phyloP scores from a whole-genome alignment of 1,140 invertebrate genomes.

The Cyrtorhinus lividipennis region DNA sequence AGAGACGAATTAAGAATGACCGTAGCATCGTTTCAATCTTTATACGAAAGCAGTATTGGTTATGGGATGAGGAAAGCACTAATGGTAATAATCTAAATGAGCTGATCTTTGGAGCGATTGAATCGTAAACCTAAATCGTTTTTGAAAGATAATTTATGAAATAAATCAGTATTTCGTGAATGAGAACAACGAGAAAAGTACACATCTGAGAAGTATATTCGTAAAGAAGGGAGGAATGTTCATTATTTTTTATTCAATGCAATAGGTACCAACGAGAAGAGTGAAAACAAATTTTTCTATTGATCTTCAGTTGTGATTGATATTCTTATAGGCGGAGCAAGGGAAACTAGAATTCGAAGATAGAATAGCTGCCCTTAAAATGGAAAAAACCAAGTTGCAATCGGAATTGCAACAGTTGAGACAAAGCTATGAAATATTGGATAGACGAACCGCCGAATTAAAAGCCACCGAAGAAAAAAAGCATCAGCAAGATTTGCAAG shows the following conservation, averaged over 20 bases:
- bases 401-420: constrained; percentile 65
- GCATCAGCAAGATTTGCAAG: constrained; percentile 75
- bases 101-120: no score
- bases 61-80: constrained; percentile 97
- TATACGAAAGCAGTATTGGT: constrained; percentile 94
- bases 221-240: no score
- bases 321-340: constrained; percentile 38
- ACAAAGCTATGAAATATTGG: constrained; percentile 60
- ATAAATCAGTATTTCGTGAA: no score
- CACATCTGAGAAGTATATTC: no score
- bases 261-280: no score
- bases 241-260: no score
- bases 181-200: no score
- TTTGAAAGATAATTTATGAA: no score
- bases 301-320: not conserved
- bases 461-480: constrained; percentile 77
- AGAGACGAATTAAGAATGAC: constrained; percentile 94
- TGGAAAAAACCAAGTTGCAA: constrained; percentile 58
- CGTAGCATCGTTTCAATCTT: constrained; percentile 80
- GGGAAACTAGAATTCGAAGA: constrained; percentile 55
- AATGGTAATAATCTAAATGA: constrained; percentile 38
- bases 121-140: no score
- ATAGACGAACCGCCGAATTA: constrained; percentile 49
- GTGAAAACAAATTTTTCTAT: not conserved
- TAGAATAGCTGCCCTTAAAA: constrained; percentile 42